Evolutionary conservation across 2,797 vertebrate genomes (phyloP).

Genomic region (Rhinichthys osculus): DNA sequence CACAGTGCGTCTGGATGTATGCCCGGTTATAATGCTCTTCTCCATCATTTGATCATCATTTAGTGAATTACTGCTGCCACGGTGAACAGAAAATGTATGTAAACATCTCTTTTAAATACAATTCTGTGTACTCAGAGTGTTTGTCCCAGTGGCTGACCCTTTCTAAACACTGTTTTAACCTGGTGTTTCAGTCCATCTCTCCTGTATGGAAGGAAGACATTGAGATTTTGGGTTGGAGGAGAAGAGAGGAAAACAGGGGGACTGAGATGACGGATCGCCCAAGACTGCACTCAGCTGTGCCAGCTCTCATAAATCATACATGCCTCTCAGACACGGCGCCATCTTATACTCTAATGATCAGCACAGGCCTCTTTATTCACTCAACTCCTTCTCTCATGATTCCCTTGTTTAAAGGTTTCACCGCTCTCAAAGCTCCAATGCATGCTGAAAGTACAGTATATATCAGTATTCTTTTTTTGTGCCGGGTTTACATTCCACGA

Average conservation of each 20-base stretch:
- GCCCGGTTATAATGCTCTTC: background rate
- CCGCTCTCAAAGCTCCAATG: conserved; percentile 15
- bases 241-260: conserved; percentile 3
- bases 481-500: background rate
- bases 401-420: conserved; percentile 19
- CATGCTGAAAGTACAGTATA: conserved; percentile 18
- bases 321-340: conserved; percentile 58
- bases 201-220: conserved; percentile 6
- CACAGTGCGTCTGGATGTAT: background rate
- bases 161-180: conserved; percentile 39
- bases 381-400: conserved; percentile 25
- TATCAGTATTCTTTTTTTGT: background rate
- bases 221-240: background rate
- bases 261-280: conserved; percentile 59
- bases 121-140: background rate
- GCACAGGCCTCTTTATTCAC: conserved; percentile 47
- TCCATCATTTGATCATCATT: conserved; percentile 30
- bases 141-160: conserved; percentile 21
- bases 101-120: conserved; percentile 17
- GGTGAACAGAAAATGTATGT: conserved; percentile 3
- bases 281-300: conserved; percentile 58
- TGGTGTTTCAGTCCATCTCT: conserved; percentile 21
- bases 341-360: conserved; percentile 64
- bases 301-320: conserved; percentile 62
- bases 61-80: conserved; percentile 7